Conservation (phyloP, 2,113 vertebrate species). For the Mohoua ochrocephala region DNA sequence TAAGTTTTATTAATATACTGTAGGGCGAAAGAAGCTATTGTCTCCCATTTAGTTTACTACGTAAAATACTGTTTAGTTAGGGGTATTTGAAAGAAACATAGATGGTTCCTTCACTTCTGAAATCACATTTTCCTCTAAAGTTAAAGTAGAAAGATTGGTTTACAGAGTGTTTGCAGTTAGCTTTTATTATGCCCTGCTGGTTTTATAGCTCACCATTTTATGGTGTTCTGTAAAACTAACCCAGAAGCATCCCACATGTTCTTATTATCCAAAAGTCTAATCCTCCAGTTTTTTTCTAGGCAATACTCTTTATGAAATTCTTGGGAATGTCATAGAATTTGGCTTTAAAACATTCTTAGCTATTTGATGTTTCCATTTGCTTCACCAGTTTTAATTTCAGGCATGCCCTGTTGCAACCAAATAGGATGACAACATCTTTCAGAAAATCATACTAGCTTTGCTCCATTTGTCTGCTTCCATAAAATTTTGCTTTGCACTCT, state of each 20-base stretch:
- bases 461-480: neutral
- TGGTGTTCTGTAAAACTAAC: neutral
- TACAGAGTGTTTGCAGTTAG: neutral
- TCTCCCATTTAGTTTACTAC: neutral
- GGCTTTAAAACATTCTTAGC: neutral
- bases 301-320: neutral
- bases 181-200: neutral
- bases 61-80: neutral
- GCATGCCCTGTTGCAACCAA: neutral
- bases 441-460: neutral
- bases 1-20: neutral
- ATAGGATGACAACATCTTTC: neutral
- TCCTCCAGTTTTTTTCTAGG: neutral
- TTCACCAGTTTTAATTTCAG: neutral
- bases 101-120: neutral
- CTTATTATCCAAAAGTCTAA: neutral
- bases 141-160: neutral
- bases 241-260: neutral
- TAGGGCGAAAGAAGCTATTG: neutral
- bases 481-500: neutral
- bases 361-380: neutral
- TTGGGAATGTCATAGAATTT: neutral
- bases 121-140: neutral
- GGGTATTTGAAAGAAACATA: neutral
- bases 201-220: neutral